Percentiles rank a stretch among this genome's conserved stretches.
These are phyloP conservation scores for Hepsetus odoe DNA, from an alignment of 2,113 vertebrate species.

Conservation along the genomic window DNA sequence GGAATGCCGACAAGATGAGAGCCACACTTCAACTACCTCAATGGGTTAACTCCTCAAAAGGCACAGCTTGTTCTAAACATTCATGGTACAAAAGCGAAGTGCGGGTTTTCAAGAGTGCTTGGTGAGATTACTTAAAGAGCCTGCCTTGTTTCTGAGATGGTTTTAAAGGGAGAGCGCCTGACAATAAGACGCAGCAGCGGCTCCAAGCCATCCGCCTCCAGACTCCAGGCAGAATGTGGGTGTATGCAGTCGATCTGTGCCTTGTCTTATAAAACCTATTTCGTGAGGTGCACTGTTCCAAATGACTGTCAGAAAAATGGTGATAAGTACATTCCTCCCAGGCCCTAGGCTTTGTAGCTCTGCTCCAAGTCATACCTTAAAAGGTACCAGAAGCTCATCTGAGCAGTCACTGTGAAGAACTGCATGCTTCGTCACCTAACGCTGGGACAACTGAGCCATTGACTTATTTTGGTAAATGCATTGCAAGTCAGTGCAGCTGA, in stretches of 20 bases:
- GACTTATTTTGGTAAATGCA: constrained; percentile 5
- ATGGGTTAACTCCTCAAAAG: constrained; percentile 13
- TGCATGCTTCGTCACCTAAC: constrained; percentile 47
- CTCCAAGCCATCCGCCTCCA: constrained; percentile 75
- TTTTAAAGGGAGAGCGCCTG: constrained; percentile 56
- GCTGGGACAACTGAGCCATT: not conserved
- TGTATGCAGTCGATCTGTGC: constrained; percentile 70
- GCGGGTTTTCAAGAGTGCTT: constrained; percentile 5
- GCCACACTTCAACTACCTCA: not conserved
- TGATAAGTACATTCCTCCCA: constrained; percentile 64
- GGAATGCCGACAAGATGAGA: not conserved
- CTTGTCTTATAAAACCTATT: constrained; percentile 68
- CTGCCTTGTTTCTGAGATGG: constrained; percentile 20
- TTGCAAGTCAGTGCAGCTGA: not conserved
- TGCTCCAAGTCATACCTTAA: constrained; percentile 59
- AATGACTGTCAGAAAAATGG: constrained; percentile 66
- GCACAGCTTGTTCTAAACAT: constrained; percentile 5
- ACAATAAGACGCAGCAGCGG: constrained; percentile 60
- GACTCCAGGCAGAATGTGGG: constrained; percentile 75
- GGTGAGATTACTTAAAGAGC: constrained; percentile 8
- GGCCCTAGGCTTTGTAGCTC: constrained; percentile 55
- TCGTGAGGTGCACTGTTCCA: constrained; percentile 66
- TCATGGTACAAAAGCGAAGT: not conserved
- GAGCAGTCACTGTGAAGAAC: constrained; percentile 63
- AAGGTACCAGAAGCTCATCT: constrained; percentile 58